Evolutionary conservation across 2,797 vertebrate species (phyloP), one percentile per base, ranked within the genome.

Genomic region (Gobionotothen gibberifrons): DNA sequence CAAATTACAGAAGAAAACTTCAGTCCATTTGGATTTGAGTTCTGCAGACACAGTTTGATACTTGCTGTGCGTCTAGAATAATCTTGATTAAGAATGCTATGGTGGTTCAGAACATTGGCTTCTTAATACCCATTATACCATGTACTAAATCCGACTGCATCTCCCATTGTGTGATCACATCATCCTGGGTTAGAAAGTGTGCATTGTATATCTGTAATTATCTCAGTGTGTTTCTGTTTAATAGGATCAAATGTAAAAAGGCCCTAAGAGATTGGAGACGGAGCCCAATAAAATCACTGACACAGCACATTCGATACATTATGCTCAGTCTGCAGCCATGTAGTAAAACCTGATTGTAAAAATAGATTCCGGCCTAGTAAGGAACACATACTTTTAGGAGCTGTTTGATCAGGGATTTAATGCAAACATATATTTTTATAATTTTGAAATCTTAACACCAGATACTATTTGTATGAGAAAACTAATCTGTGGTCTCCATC

Each of bases 1-100:
- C 94, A 95, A 93, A 93, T 96, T 96, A 95, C 89, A 93, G 91
- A 90, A 92, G 90, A 92, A 93, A 92, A 95, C 93, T 94, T 92
- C 73, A 84, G 72, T 89, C 82, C 58, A 65, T 85, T 89, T 83
- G 65, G 81, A 82, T 90, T 82, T 76, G 79, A 89, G 72, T 84
- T 90, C 92, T 88, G 81, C 77, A 76, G 86, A 80, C 70, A 72
- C 69, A 83, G 77, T 91, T 89, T 89, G 80, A 89, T 85, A 71
- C 71, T 87, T 77, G 71, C 78, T 82, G 86, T 89, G 79, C 9
- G 40, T 83, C 70, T 60, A 72, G 53, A 86, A 82, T 77, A 74
- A 63, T 70, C 52, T 69, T 76, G 72, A 84, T 88, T 87, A 59
- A 74, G 76, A 81, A 69, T 52, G 70, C 67, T 67, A 29, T 53